These are phyloP conservation scores for Lasius fuliginosus DNA, from an alignment of 2,888 invertebrate species.

Conservation along the genomic window DNA sequence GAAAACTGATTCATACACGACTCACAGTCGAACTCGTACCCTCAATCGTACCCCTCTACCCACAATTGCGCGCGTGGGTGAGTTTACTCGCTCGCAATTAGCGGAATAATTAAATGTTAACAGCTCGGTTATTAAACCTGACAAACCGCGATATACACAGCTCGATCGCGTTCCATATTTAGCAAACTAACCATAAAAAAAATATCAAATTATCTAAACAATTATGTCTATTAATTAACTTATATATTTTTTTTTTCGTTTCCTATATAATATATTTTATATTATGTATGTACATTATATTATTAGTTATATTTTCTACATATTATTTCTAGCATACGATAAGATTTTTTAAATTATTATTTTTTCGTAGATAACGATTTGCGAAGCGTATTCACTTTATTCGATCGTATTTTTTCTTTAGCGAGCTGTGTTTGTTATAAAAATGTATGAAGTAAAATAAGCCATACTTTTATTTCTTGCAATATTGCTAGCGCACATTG, in stretches of 20 bases:
- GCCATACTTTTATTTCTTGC: not conserved
- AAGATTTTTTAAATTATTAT: not conserved
- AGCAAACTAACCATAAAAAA: not conserved
- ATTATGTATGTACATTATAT: not conserved
- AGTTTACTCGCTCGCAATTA: constrained; percentile 57
- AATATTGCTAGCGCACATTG: not conserved
- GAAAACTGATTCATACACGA: constrained; percentile 50
- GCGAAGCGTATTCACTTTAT: not conserved
- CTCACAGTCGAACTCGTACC: constrained; percentile 4
- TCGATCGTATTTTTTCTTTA: not conserved
- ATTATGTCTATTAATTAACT: not conserved
- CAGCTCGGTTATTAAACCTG: not conserved
- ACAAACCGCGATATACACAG: not conserved
- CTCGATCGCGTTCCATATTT: not conserved
- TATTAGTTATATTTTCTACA: not conserved
- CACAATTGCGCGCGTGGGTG: constrained; percentile 38
- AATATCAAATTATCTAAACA: not conserved
- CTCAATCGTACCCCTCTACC: constrained; percentile 28
- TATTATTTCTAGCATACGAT: not conserved
- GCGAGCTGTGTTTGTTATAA: not conserved
- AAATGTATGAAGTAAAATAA: not conserved
- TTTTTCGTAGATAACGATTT: not conserved
- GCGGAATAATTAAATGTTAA: constrained; percentile 31
- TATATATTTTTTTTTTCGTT: not conserved
- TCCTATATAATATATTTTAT: not conserved